These are phyloP conservation scores for Tigriopus japonicus DNA, from an alignment of 1,140 invertebrate species.

Conservation along the genomic window DNA sequence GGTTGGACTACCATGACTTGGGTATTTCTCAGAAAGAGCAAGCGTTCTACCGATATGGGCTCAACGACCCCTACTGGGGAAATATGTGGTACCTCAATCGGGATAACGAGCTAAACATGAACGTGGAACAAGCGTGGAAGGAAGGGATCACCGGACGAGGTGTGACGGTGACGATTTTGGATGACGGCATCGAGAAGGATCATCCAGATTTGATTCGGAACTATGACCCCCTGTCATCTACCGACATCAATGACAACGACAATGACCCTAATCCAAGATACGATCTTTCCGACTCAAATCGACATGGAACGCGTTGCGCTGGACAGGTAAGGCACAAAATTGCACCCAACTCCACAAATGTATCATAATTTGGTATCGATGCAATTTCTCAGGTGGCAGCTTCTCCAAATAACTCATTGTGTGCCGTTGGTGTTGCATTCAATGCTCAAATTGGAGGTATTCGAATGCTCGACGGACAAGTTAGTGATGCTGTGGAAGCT, in stretches of 20 bases:
- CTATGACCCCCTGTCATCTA: slow-evolving; percentile 48
- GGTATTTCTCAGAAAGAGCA: no score
- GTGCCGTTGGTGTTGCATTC: slow-evolving; percentile 86
- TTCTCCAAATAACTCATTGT: slow-evolving; percentile 84
- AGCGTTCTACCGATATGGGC: no score
- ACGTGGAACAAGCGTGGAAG: slow-evolving; percentile 75
- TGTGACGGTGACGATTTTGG: slow-evolving; percentile 86
- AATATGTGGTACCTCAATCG: slow-evolving; percentile 39
- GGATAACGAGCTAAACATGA: slow-evolving; percentile 71
- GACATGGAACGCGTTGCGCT: slow-evolving; percentile 95
- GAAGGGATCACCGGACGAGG: slow-evolving; percentile 76
- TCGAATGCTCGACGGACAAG: slow-evolving; percentile 14
- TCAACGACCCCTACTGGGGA: slow-evolving; percentile 10
- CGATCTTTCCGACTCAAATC: slow-evolving; percentile 72
- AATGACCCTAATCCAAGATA: slow-evolving; percentile 87
- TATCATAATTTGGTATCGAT: no score
- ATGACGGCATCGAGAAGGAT: slow-evolving; percentile 91
- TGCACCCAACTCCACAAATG: no score
- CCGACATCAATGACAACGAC: slow-evolving; percentile 86
- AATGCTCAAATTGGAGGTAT: slow-evolving; percentile 66
- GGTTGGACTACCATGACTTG: no score
- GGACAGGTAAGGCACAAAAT: slow-evolving; percentile 32
- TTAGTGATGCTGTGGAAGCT: slow-evolving; percentile 95
- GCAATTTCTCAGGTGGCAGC: slow-evolving; percentile 98
- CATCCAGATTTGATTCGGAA: slow-evolving; percentile 84